phyloP scores from a whole-genome alignment of 1,140 invertebrate species.

The Meloidogyne floridensis region DNA sequence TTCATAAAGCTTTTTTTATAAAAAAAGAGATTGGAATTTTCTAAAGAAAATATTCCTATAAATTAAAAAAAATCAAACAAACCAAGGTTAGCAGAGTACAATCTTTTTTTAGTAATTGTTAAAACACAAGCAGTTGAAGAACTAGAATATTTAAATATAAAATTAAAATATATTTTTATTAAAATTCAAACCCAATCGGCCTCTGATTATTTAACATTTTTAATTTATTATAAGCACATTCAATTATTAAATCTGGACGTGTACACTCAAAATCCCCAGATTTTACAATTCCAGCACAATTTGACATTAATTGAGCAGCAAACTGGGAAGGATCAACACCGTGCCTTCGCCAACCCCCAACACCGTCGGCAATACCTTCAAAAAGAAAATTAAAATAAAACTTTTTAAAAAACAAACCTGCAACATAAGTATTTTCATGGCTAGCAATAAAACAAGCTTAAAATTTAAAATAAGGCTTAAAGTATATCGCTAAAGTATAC shows the following conservation, averaged over 20 bases:
- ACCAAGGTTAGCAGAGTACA: slow-evolving; percentile 91
- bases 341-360: slow-evolving; percentile 93
- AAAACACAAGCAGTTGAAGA: slow-evolving; percentile 88
- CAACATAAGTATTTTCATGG: slow-evolving; percentile 82
- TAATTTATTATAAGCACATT: slow-evolving; percentile 73
- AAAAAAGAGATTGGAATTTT: too few species aligned
- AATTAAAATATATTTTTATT: slow-evolving; percentile 36
- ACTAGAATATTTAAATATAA: slow-evolving; percentile 29
- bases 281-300: slow-evolving; percentile 85
- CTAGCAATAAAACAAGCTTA: slow-evolving; percentile 83
- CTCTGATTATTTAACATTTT: slow-evolving; percentile 32
- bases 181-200: slow-evolving; percentile 51
- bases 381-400: slow-evolving; percentile 45
- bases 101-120: slow-evolving; percentile 83
- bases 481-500: neutral
- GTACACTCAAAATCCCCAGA: slow-evolving; percentile 80
- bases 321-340: slow-evolving; percentile 96
- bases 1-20: neutral
- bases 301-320: slow-evolving; percentile 86
- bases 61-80: neutral
- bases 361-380: slow-evolving; percentile 92
- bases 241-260: slow-evolving; percentile 82
- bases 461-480: neutral
- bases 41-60: neutral
- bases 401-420: slow-evolving; percentile 73